Evolutionary conservation across 1,140 invertebrate genomes (phyloP).

Genomic region (Physella acuta): DNA sequence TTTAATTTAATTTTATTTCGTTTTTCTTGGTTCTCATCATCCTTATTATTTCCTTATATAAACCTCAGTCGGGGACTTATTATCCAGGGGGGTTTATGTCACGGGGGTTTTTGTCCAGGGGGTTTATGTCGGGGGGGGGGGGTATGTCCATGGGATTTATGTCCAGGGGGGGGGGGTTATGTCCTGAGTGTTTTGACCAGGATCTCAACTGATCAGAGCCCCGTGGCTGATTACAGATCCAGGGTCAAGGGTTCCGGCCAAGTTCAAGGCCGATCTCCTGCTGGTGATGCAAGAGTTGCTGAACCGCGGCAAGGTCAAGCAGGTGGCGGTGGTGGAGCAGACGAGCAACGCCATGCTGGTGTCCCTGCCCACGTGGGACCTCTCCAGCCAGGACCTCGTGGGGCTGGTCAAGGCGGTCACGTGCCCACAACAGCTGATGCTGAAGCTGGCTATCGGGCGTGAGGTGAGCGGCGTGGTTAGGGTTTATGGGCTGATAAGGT

Average conservation of each 20-base stretch:
- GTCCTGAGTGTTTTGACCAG: background rate
- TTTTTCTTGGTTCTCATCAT: too few relatives aligned
- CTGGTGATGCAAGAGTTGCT: slow-evolving; percentile 18
- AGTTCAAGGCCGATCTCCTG: background rate
- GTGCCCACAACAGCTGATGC: background rate
- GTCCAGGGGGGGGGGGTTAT: background rate
- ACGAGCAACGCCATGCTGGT: slow-evolving; percentile 3
- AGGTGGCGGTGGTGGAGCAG: slow-evolving; percentile 15
- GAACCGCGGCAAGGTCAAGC: slow-evolving; percentile 27
- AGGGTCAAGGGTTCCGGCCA: background rate
- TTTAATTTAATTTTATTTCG: background rate
- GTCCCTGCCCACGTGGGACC: slow-evolving; percentile 3
- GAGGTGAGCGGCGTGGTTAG: slow-evolving; percentile 1
- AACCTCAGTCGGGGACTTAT: too few relatives aligned
- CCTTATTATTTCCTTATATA: too few relatives aligned
- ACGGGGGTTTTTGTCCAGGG: too few relatives aligned
- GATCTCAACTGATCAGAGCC: background rate
- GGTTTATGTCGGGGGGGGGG: too few relatives aligned
- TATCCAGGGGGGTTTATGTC: too few relatives aligned
- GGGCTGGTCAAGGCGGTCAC: slow-evolving; percentile 20
- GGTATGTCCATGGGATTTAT: background rate
- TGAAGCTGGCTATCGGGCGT: slow-evolving; percentile 9
- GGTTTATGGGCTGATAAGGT: too few relatives aligned
- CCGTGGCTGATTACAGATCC: background rate
- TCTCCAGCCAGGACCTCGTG: background rate